These are phyloP conservation scores for Dinoponera quadriceps DNA, from an alignment of 1,140 invertebrate genomes.

Conservation along the genomic window DNA sequence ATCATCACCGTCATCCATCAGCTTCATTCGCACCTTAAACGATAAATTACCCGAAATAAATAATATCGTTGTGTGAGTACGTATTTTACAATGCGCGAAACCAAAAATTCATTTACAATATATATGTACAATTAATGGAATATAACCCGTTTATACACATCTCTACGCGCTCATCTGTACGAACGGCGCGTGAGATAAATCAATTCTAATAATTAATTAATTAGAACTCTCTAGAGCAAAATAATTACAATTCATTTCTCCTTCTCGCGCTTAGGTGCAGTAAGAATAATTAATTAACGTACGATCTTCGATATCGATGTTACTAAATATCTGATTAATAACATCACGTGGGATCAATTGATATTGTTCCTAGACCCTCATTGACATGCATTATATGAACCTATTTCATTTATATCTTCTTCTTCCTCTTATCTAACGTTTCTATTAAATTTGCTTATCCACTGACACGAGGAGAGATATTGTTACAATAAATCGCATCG, in stretches of 20 bases:
- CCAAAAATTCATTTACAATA: conserved; percentile 38
- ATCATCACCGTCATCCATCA: conserved; percentile 15
- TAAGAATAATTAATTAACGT: conserved; percentile 36
- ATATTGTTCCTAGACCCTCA: conserved; percentile 25
- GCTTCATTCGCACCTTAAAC: conserved; percentile 18
- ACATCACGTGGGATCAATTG: conserved; percentile 24
- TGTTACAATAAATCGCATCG: conserved; percentile 12
- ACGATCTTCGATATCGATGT: conserved; percentile 12
- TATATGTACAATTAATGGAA: conserved; percentile 40
- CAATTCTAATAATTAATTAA: conserved; percentile 34
- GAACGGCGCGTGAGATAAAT: conserved; percentile 8
- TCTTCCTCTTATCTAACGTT: conserved; percentile 10
- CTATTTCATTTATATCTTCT: conserved; percentile 5
- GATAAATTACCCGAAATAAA: conserved; percentile 28
- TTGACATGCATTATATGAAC: conserved; percentile 29
- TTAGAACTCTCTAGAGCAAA: conserved; percentile 12
- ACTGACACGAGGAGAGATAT: conserved; percentile 23
- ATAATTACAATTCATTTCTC: conserved; percentile 24
- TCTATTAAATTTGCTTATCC: conserved; percentile 40
- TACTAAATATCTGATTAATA: conserved; percentile 45
- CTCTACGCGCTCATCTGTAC: not conserved
- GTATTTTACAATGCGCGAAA: conserved; percentile 30
- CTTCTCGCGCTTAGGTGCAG: not conserved
- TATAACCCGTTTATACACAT: conserved; percentile 19
- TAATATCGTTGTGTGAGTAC: conserved; percentile 45